Evolutionary conservation across 2,797 vertebrate species (phyloP).

Genomic region (Crax fasciolata): DNA sequence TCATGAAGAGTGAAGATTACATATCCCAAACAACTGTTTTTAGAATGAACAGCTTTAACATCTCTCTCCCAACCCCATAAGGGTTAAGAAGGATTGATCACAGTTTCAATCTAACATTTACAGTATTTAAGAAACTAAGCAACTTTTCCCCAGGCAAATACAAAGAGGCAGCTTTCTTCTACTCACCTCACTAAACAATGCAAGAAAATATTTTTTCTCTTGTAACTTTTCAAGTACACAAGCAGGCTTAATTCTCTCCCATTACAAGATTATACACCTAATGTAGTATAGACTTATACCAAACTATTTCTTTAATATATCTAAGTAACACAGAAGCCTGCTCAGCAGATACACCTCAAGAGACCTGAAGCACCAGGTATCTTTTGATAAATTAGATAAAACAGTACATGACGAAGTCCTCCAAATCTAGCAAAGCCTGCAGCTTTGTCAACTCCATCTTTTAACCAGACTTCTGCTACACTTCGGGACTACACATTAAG

Average conservation of each 20-base stretch:
- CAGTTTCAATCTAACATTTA: not conserved
- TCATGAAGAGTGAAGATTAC: not conserved
- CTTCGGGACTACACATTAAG: not conserved
- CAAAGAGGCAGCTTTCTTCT: not conserved
- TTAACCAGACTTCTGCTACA: not conserved
- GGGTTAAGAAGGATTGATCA: not conserved
- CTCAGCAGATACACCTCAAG: not conserved
- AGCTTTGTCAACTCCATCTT: not conserved
- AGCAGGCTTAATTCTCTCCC: not conserved
- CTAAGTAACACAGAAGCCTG: not conserved
- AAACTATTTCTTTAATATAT: not conserved
- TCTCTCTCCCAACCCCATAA: fast-evolving
- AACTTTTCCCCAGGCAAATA: not conserved
- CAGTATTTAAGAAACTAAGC: not conserved
- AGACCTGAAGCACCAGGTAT: not conserved
- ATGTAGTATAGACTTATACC: not conserved
- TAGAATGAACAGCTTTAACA: not conserved
- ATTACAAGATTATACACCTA: not conserved
- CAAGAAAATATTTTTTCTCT: not conserved
- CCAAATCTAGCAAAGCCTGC: not conserved
- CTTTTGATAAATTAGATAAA: not conserved
- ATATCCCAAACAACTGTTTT: not conserved
- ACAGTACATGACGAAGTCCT: not conserved
- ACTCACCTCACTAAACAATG: not conserved
- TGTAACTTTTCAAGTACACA: not conserved